Percentiles rank a stretch among this genome's conserved stretches.
phyloP scores from a whole-genome alignment of 2,888 invertebrate genomes.

The Parapristionchus giblindavisi region DNA sequence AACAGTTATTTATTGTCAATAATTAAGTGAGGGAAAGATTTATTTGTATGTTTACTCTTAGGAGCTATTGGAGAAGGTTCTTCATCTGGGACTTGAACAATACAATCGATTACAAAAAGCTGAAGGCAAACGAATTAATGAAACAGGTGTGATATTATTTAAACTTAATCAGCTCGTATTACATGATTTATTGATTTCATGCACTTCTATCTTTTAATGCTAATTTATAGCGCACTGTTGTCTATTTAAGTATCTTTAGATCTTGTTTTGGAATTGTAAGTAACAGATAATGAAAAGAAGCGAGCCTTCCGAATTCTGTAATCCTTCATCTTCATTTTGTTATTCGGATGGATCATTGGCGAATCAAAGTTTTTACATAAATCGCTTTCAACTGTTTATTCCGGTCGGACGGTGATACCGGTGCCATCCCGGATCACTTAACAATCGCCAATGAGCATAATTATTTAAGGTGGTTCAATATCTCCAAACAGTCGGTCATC shows the following conservation, averaged over 20 bases:
- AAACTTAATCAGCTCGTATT: too few species aligned
- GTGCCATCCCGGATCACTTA: neutral
- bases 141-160: constrained; percentile 6
- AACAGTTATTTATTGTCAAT: neutral
- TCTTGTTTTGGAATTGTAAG: too few species aligned
- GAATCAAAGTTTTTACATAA: neutral
- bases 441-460: neutral
- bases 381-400: neutral
- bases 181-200: too few species aligned
- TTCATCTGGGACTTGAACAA: constrained; percentile 63
- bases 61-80: constrained; percentile 65
- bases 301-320: neutral
- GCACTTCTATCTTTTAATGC: too few species aligned
- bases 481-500: constrained; percentile 44
- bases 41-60: constrained; percentile 31
- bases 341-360: neutral
- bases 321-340: neutral
- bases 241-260: too few species aligned
- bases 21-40: constrained; percentile 5
- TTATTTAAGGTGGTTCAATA: constrained; percentile 1
- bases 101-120: constrained; percentile 59
- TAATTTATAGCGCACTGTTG: too few species aligned
- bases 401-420: too few species aligned
- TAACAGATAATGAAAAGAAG: neutral
- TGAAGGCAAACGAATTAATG: constrained; percentile 54